A percentile compares a stretch with the other conserved stretches of the same genome.
Conservation (phyloP, 2,113 vertebrate species). For the Cephalopholis sonnerati region DNA sequence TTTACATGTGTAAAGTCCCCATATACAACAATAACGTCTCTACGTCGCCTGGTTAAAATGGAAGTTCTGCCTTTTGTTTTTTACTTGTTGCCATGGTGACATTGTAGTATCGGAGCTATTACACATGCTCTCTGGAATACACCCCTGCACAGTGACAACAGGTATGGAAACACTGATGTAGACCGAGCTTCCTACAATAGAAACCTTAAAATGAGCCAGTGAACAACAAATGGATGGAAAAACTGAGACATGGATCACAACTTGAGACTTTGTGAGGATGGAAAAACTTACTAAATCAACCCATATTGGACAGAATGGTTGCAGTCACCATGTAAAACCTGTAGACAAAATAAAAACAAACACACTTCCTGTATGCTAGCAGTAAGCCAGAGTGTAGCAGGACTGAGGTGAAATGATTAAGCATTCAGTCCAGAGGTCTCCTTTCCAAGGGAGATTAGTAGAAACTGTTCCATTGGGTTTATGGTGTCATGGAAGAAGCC, state of each 20-base stretch:
- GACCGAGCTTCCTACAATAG: constrained; percentile 2
- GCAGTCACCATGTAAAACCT: neutral
- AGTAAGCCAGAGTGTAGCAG: neutral
- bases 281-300: neutral
- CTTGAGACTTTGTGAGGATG: neutral
- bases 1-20: no score
- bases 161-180: constrained; percentile 36
- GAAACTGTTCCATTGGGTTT: constrained; percentile 22
- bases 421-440: neutral
- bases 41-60: no score
- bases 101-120: no score
- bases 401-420: constrained; percentile 4
- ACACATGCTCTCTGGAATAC: neutral
- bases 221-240: constrained; percentile 1
- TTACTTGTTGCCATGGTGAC: no score
- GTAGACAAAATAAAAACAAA: neutral
- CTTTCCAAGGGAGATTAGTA: constrained; percentile 37
- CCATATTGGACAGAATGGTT: neutral
- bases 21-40: no score
- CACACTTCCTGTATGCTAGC: neutral
- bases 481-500: constrained; percentile 37
- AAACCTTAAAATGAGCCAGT: neutral
- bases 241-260: neutral
- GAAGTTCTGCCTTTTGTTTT: no score
- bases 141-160: constrained; percentile 53